Percentiles rank a stretch among this genome's conserved stretches.
Evolutionary conservation across 2,113 vertebrate genomes (phyloP).

Genomic region (Plotosus lineatus): DNA sequence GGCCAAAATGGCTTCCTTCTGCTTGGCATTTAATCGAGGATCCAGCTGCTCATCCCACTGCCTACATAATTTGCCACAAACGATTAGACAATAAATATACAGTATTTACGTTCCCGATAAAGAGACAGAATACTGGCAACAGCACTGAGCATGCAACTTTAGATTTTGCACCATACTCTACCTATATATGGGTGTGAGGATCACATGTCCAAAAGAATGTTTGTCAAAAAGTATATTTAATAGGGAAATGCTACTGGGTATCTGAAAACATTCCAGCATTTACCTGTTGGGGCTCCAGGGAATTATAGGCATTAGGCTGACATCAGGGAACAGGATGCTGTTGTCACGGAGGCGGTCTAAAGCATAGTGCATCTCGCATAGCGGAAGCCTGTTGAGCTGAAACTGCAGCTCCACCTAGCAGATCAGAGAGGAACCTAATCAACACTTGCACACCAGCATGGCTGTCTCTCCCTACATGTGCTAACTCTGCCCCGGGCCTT

Average conservation of each 20-base stretch:
- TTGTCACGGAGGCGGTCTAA: constrained; percentile 96
- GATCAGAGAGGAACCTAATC: constrained; percentile 26
- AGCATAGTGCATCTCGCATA: constrained; percentile 99
- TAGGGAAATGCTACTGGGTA: not conserved
- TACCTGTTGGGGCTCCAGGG: constrained; percentile 99
- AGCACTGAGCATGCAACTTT: no score
- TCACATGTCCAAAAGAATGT: not conserved
- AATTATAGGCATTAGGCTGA: constrained; percentile 88
- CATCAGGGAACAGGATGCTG: constrained; percentile 91
- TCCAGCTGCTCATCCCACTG: constrained; percentile 99
- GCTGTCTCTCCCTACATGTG: not conserved
- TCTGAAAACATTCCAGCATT: not conserved
- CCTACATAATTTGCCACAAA: constrained; percentile 66
- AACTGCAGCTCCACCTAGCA: constrained; percentile 97
- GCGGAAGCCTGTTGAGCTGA: constrained; percentile 93
- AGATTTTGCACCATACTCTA: no score
- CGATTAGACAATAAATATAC: not conserved
- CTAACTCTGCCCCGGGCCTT: not conserved
- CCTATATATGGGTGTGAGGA: not conserved
- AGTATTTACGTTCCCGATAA: not conserved
- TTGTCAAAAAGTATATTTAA: not conserved
- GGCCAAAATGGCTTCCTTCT: constrained; percentile 97
- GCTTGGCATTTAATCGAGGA: constrained; percentile 95
- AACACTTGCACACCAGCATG: not conserved
- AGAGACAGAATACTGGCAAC: not conserved